Evolutionary conservation across 2,888 invertebrate genomes (phyloP), one percentile per base, ranked within the genome.

Genomic region (Drosophila neutralis): DNA sequence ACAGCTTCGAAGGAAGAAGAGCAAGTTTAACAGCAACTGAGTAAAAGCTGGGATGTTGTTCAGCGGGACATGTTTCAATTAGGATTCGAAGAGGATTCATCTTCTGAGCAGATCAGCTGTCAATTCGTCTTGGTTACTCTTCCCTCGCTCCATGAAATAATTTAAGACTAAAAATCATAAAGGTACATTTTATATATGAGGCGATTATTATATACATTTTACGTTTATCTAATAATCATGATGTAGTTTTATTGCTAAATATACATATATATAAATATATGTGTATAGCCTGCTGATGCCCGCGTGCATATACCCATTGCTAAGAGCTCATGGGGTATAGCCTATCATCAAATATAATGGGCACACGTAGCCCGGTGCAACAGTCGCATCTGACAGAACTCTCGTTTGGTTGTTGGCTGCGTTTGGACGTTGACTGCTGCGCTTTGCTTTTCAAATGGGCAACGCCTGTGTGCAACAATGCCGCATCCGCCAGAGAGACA

Each of bases 401-500:
- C 67, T 79, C 76, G 72, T 69, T 65, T 67, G 65, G 49, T 36
- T 54, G 36, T 11, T 36, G 24, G 31, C 33, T 77, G 45, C 61
- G 69, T 29, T 66, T 64, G 52, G 56, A 36, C 60, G 79, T 68
- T 72, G 76, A 42, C 68, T 68, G 57, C 51, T 67, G 51, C 40
- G 67, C 57, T 61, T 31, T 61, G 67, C 61, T 58, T 36, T 61
- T 61, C 64, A 63, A 63, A 52, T 62, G 62, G 56, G 64, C 71
- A 51, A 59, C 64, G 71, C 48, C 62, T 52, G 57, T 52, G 11
- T 42, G 73, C 49, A 67, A 82, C 77, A 87, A 80, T 82, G 83
- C 57, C 60, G 60, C 80, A 80, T 80, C 78, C 83, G 78, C 67
- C 78, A 69, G 62, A 53, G 45, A 60, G 31, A 10, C 52, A 52